A percentile compares a stretch with the other conserved stretches of the same genome.
Conservation (phyloP, 2,888 invertebrate species). For the Salticus scenicus region DNA sequence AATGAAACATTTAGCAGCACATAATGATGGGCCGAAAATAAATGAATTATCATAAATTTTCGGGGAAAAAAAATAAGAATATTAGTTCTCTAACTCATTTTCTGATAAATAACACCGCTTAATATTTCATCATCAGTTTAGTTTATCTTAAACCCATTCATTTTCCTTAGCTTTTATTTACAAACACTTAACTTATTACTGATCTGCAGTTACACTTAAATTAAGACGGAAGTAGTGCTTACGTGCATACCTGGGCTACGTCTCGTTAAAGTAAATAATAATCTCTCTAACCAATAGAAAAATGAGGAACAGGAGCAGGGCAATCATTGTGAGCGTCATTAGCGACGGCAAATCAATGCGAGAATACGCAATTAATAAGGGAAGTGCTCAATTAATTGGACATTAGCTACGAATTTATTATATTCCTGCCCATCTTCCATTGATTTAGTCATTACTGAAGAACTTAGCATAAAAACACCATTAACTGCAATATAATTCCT, state of each 20-base stretch:
- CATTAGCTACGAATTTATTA: constrained; percentile 12
- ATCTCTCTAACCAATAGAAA: neutral
- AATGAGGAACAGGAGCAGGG: neutral
- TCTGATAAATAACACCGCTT: no score
- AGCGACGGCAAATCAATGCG: neutral
- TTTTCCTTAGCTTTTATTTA: no score
- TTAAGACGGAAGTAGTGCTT: neutral
- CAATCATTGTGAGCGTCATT: neutral
- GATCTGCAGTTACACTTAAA: neutral
- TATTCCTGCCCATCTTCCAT: neutral
- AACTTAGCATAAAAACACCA: neutral
- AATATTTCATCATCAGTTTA: no score
- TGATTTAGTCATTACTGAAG: constrained; percentile 7
- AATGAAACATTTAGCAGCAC: no score
- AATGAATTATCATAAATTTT: no score
- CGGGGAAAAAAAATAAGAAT: no score
- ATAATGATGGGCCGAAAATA: no score
- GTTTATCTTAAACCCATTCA: no score
- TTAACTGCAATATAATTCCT: neutral
- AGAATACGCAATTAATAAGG: neutral
- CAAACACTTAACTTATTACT: no score
- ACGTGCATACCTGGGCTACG: neutral
- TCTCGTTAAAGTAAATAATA: neutral
- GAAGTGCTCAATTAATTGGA: neutral
- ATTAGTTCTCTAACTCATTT: no score